Base-by-base conservation (phyloP, 2,888 invertebrate genomes). In the Dermolepida albohirtum region DNA sequence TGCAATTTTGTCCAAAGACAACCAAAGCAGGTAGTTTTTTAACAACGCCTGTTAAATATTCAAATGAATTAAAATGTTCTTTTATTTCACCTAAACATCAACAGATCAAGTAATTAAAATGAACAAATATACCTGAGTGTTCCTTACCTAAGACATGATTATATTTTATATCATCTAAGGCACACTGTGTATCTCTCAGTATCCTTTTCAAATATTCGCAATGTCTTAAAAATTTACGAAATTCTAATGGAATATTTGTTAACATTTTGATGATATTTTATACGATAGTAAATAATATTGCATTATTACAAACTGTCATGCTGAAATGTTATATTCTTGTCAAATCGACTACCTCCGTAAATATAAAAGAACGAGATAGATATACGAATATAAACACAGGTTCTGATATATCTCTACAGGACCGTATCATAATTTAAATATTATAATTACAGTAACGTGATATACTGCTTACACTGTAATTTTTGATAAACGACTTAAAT, bases 1-100 rank as follows among this genome's bases (percentile, higher is more conserved):
- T 86, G n/a, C 87, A 86, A 65, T 87, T 89, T 74, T 89, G 90
- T 29, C 94, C 94, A 69, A 92, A 84, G 10, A 94, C 82, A n/a
- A 94, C 86, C 57, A 94, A 84, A 8, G 90, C 89, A 0, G 91
- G 89, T n/a, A 86, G 72, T 66, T 77, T 77, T 57, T 82, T 80
- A 22, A 82, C 73, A 66, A 79, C 78, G 44, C 75, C 74, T 50
- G 76, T 74, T 34, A 84, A 72, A 49, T 76, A 72, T 54, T 79
- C 77, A 55, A 81, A 74, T 14, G 77, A 73, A 59, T 76, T 78
- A 55, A 79, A 74, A 70, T 81, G 80, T 65, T 79, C 79, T 72
- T 79, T 81, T 55, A 82, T 76, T 70, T 82, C 81, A 68, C 76
- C 84, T 83, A 66, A 5, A 72, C 71, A 63, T 34, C 14, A 27